Evolutionary conservation across 2,888 invertebrate species (phyloP).

Genomic region (Octonoba sinensis): DNA sequence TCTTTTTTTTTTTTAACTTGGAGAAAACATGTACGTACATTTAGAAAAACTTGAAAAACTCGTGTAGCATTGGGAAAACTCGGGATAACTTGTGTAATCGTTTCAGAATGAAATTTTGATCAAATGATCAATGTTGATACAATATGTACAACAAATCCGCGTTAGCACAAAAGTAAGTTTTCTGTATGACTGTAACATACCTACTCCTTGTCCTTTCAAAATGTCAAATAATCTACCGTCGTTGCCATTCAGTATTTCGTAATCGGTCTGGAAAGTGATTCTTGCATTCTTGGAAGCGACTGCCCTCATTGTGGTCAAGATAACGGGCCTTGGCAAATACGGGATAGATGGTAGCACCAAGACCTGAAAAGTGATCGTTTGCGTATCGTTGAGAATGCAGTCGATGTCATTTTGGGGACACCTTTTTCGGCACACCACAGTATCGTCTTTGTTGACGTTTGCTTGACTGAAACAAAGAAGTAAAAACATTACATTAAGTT

Average conservation of each 20-base stretch:
- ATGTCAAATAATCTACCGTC: conserved; percentile 42
- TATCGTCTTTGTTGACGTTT: conserved; percentile 26
- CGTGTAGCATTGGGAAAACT: too few relatives aligned
- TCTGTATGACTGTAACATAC: conserved; percentile 22
- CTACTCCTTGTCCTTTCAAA: conserved; percentile 58
- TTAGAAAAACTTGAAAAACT: too few relatives aligned
- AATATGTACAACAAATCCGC: too few relatives aligned
- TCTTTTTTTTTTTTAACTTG: too few relatives aligned
- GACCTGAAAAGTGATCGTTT: conserved; percentile 50
- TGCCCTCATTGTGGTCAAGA: conserved; percentile 56
- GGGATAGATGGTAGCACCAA: conserved; percentile 43
- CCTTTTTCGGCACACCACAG: conserved; percentile 41
- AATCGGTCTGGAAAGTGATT: conserved; percentile 27
- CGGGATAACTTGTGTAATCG: too few relatives aligned
- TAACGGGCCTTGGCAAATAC: conserved; percentile 30
- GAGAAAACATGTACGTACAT: too few relatives aligned
- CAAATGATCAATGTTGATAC: too few relatives aligned
- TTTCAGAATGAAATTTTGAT: too few relatives aligned
- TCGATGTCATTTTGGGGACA: conserved; percentile 30
- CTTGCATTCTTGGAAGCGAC: not conserved
- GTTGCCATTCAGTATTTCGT: conserved; percentile 46
- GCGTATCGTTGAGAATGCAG: conserved; percentile 49
- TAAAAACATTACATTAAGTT: too few relatives aligned
- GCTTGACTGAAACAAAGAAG: too few relatives aligned
- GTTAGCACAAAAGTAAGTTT: too few relatives aligned